Percentiles rank a stretch among this genome's conserved stretches.
Evolutionary conservation across 2,113 vertebrate genomes (phyloP).

Genomic region (Malurus elegans): DNA sequence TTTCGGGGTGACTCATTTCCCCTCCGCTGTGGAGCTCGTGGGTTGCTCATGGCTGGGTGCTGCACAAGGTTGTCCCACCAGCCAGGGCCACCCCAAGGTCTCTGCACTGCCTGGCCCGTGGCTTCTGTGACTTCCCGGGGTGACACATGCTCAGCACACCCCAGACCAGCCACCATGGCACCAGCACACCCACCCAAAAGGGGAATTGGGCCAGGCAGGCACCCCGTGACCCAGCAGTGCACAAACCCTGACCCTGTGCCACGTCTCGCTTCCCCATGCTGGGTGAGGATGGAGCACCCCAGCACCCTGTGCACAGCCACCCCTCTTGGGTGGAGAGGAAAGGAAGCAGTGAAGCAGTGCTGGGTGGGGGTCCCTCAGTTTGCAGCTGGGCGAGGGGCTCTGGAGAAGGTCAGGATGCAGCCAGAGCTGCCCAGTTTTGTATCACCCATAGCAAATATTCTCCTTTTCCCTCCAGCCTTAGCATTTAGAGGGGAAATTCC

Average conservation of each 20-base stretch:
- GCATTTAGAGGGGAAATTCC: background rate
- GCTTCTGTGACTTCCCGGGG: background rate
- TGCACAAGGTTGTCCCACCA: background rate
- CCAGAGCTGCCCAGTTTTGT: background rate
- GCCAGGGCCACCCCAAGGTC: background rate
- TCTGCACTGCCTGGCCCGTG: background rate
- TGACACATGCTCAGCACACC: background rate
- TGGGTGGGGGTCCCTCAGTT: fast-evolving
- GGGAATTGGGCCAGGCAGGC: background rate
- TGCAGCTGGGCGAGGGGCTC: background rate
- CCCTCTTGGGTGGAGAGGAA: background rate
- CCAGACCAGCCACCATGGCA: fast-evolving
- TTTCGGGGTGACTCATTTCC: constrained; percentile 50
- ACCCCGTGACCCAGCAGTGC: fast-evolving
- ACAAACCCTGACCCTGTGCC: background rate
- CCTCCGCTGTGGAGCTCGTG: background rate
- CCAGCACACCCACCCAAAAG: background rate
- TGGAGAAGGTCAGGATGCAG: background rate
- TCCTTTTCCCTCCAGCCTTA: background rate
- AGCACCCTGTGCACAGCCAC: background rate
- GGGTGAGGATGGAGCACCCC: background rate
- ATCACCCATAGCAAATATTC: background rate
- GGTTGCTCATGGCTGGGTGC: background rate
- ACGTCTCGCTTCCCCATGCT: background rate
- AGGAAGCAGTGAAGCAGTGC: background rate